Percentiles rank a stretch among this genome's conserved stretches.
Conservation (phyloP, 1,140 invertebrate species). For the Paracyclopina nana region DNA sequence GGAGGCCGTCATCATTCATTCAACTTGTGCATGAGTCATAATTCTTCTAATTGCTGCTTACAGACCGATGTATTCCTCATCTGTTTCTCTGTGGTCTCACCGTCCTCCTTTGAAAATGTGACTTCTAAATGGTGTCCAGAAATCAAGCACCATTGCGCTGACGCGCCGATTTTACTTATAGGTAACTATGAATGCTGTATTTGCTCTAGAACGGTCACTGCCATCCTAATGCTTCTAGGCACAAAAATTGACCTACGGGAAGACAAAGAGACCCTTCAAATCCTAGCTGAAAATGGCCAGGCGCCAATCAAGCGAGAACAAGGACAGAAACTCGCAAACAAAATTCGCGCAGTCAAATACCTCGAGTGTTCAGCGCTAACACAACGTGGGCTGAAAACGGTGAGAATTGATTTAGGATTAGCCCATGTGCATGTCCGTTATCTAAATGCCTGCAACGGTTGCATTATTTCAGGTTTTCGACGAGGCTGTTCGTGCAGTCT, state of each 20-base stretch:
- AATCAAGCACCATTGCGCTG: constrained; percentile 95
- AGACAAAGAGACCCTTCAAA: constrained; percentile 73
- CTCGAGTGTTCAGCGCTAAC: constrained; percentile 97
- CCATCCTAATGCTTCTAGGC: constrained; percentile 29
- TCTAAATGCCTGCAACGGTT: neutral
- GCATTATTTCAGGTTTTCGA: constrained; percentile 59
- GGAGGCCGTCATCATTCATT: constrained; percentile 25
- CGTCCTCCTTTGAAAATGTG: constrained; percentile 96
- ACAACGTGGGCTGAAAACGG: constrained; percentile 88
- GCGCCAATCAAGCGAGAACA: constrained; percentile 83
- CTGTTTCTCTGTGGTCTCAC: constrained; percentile 93
- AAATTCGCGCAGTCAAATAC: constrained; percentile 90
- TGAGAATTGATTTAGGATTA: constrained; percentile 24
- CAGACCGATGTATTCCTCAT: constrained; percentile 98
- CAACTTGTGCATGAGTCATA: constrained; percentile 22
- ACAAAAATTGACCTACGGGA: constrained; percentile 91
- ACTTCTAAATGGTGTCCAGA: constrained; percentile 98
- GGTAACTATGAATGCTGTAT: constrained; percentile 39
- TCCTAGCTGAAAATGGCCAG: constrained; percentile 74
- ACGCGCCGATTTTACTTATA: constrained; percentile 92
- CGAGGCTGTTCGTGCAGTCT: constrained; percentile 79
- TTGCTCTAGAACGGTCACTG: neutral
- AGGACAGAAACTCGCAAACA: constrained; percentile 83
- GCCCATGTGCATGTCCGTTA: neutral
- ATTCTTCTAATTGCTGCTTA: too few species aligned